Evolutionary conservation across 2,888 invertebrate species (phyloP).

Genomic region (Pterobdella sp.): DNA sequence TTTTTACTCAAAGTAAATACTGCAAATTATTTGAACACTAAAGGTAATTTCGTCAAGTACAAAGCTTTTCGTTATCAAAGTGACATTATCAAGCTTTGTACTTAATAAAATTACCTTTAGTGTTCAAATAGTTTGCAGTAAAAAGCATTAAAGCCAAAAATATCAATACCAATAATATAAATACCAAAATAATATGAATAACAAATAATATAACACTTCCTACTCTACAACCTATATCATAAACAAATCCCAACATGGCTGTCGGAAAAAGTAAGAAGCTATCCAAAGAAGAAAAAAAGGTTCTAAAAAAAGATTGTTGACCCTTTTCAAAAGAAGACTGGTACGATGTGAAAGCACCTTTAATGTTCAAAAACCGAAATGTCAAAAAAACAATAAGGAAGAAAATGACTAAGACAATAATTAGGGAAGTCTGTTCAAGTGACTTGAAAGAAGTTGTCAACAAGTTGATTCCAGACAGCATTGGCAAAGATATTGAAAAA

Average conservation of each 20-base stretch:
- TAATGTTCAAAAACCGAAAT: conserved; percentile 91
- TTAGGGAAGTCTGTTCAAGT: conserved; percentile 75
- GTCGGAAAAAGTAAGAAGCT: conserved; percentile 65
- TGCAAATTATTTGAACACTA: too few relatives aligned
- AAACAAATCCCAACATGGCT: conserved; percentile 48
- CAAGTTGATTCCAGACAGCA: conserved; percentile 93
- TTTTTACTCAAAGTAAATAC: too few relatives aligned
- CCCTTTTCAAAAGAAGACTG: conserved; percentile 98
- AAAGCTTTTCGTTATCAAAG: too few relatives aligned
- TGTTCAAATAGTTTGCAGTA: too few relatives aligned
- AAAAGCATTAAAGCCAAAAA: too few relatives aligned
- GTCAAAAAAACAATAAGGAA: conserved; percentile 97
- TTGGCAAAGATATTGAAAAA: conserved; percentile 98
- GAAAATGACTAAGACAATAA: conserved; percentile 96
- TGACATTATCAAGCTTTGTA: too few relatives aligned
- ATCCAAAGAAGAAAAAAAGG: conserved; percentile 97
- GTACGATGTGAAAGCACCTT: conserved; percentile 99
- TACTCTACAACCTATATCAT: too few relatives aligned
- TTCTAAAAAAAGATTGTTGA: conserved; percentile 98
- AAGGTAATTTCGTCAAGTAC: too few relatives aligned
- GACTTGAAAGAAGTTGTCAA: conserved; percentile 93
- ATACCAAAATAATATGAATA: too few relatives aligned
- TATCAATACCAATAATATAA: too few relatives aligned
- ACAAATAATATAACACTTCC: too few relatives aligned
- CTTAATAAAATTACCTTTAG: too few relatives aligned